Conservation (phyloP, 2,888 invertebrate species). For the Lepidonotus clava region DNA sequence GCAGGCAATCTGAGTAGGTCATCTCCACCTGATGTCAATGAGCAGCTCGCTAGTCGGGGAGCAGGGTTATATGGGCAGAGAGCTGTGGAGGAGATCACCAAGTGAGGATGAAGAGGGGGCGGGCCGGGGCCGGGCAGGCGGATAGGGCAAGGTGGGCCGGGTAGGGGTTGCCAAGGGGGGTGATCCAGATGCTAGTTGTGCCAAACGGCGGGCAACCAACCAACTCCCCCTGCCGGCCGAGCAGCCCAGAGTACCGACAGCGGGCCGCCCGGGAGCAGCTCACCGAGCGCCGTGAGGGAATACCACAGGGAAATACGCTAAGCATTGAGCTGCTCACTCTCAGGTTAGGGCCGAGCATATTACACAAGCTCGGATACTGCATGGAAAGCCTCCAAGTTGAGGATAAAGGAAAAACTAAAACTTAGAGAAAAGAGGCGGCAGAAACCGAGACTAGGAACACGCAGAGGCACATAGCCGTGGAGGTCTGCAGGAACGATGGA, state of each 20-base stretch:
- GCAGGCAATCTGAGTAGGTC: not conserved
- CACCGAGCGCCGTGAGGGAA: not conserved
- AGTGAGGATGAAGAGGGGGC: constrained; percentile 23
- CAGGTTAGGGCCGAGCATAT: not conserved
- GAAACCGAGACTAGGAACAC: no score
- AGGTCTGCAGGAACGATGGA: no score
- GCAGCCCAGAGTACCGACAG: not conserved
- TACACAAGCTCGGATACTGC: no score
- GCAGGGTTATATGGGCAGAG: not conserved
- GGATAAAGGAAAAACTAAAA: no score
- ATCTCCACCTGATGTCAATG: not conserved
- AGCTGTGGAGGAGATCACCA: not conserved
- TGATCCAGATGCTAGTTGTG: not conserved
- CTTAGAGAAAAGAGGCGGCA: no score
- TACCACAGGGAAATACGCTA: not conserved
- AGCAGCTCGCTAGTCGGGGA: not conserved
- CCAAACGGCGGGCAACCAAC: constrained; percentile 20
- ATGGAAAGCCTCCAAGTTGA: no score
- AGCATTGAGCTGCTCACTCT: constrained; percentile 18
- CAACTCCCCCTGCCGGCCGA: not conserved
- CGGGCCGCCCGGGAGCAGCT: not conserved
- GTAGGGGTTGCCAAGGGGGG: not conserved
- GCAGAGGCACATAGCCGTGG: no score
- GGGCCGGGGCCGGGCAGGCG: not conserved
- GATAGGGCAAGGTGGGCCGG: not conserved